These are phyloP conservation scores for Halichondria panicea DNA, from an alignment of 37 sponge, comb jelly and placozoan species.

Conservation along the genomic window DNA sequence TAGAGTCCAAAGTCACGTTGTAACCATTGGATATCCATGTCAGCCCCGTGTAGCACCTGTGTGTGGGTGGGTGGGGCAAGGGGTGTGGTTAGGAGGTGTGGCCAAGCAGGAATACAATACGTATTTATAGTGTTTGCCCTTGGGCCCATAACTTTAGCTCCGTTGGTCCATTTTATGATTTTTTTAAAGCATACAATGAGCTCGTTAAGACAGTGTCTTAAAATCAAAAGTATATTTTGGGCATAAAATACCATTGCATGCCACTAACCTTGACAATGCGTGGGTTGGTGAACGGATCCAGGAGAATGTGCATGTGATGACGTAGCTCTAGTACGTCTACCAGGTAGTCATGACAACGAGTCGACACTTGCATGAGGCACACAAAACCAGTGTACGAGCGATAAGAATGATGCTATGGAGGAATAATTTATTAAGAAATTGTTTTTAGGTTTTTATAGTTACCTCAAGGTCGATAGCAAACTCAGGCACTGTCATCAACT, in stretches of 20 bases:
- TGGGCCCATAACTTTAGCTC: no score
- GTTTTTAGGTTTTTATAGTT: background rate
- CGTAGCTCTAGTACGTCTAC: constrained; percentile 86
- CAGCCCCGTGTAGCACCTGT: constrained; percentile 95
- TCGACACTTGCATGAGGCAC: constrained; percentile 96
- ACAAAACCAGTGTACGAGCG: constrained; percentile 84
- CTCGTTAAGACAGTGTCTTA: no score
- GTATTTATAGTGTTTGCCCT: no score
- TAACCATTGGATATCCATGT: constrained; percentile 87
- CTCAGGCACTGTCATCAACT: constrained; percentile 57
- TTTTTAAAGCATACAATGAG: no score
- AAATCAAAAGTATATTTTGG: background rate
- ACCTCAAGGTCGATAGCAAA: constrained; percentile 96
- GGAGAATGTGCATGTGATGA: constrained; percentile 68
- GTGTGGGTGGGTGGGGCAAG: background rate
- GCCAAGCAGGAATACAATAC: no score
- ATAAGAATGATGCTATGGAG: constrained; percentile 80
- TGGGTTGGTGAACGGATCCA: constrained; percentile 91
- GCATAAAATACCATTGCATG: background rate
- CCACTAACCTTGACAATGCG: constrained; percentile 85
- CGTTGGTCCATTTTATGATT: background rate
- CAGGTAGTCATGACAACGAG: constrained; percentile 86
- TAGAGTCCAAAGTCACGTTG: constrained; percentile 95
- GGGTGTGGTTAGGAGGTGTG: no score
- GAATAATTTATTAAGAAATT: background rate